Evolutionary conservation across 2,113 vertebrate species (phyloP).

Genomic region (Nothobranchius furzeri): DNA sequence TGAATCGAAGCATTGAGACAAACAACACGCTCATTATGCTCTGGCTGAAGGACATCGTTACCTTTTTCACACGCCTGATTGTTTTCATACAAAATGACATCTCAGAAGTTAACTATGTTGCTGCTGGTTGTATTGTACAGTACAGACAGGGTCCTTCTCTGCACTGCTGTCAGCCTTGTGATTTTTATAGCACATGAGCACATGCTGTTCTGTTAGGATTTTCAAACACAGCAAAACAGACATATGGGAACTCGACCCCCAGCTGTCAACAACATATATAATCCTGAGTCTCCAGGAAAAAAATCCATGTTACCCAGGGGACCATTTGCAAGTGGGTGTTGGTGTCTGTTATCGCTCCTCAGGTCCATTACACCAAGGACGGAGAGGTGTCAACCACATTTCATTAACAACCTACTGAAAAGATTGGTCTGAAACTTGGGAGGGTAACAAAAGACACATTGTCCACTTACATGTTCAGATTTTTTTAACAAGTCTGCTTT

Average conservation of each 20-base stretch:
- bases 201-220: background rate
- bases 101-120: too few relatives aligned
- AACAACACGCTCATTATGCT: conserved; percentile 18
- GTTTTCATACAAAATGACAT: too few relatives aligned
- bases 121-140: conserved; percentile 3
- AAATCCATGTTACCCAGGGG: conserved; percentile 17
- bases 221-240: conserved; percentile 17
- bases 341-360: conserved; percentile 3
- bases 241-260: conserved; percentile 13
- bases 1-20: conserved; percentile 7
- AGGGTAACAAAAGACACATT: background rate
- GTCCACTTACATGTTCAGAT: background rate
- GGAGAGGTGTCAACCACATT: conserved; percentile 11
- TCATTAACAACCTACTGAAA: conserved; percentile 20
- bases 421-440: background rate
- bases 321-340: conserved; percentile 11
- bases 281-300: conserved; percentile 15
- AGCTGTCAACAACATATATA: conserved; percentile 31
- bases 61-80: conserved; percentile 11
- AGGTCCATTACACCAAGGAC: conserved; percentile 11
- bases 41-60: conserved; percentile 1
- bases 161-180: too few relatives aligned
- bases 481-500: background rate
- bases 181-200: background rate
- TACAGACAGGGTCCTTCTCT: background rate